phyloP scores from a whole-genome alignment of 2,113 vertebrate species.

The Mesitornis unicolor region DNA sequence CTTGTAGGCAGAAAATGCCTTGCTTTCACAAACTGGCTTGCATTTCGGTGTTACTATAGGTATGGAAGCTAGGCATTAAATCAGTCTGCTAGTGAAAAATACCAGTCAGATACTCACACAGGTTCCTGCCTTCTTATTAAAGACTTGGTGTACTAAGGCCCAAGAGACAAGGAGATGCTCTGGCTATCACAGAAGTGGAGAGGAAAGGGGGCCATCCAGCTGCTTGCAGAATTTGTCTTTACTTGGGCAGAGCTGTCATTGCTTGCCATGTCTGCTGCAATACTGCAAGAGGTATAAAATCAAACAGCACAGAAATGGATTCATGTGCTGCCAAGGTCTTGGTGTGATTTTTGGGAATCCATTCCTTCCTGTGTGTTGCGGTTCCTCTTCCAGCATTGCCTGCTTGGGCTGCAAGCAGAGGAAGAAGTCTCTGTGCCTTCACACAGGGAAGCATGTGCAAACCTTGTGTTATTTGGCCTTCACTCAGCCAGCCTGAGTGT shows the following conservation, averaged over 20 bases:
- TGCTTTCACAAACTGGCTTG: neutral
- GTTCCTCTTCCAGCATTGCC: neutral
- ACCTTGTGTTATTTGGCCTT: neutral
- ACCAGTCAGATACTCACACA: neutral
- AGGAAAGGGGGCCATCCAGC: neutral
- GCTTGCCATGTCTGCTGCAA: neutral
- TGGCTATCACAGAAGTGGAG: neutral
- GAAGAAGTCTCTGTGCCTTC: neutral
- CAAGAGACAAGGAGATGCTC: neutral
- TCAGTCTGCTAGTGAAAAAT: neutral
- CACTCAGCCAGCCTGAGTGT: neutral
- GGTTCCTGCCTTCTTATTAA: neutral
- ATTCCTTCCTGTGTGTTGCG: neutral
- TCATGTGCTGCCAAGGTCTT: neutral
- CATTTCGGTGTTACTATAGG: neutral
- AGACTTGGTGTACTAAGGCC: neutral
- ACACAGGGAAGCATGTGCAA: accelerated
- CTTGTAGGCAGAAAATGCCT: neutral
- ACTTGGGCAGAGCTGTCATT: neutral
- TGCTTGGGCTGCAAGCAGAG: neutral
- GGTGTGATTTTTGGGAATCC: neutral
- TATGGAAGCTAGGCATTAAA: neutral
- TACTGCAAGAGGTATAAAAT: neutral
- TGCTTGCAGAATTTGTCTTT: neutral
- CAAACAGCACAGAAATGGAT: neutral